Evolutionary conservation across 2,888 invertebrate species (phyloP).

Genomic region (Drosophila imparisetae): DNA sequence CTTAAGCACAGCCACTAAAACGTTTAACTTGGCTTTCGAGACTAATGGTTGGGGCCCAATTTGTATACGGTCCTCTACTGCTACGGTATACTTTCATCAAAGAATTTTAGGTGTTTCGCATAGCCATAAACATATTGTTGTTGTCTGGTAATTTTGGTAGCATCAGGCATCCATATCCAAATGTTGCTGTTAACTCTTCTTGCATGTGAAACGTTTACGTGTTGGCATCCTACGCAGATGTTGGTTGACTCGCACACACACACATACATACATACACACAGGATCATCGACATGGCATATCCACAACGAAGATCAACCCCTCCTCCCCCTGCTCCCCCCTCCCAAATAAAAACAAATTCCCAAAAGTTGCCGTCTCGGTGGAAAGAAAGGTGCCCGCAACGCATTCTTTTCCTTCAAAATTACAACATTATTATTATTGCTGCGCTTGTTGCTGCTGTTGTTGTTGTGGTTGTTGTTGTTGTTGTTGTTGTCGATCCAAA

Average conservation of each 20-base stretch:
- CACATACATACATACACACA: conserved; percentile 1
- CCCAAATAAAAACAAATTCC: conserved; percentile 1
- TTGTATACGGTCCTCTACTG: conserved; percentile 63
- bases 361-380: conserved; percentile 9
- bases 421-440: conserved; percentile 76
- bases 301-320: neutral
- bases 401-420: conserved; percentile 71
- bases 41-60: conserved; percentile 76
- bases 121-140: conserved; percentile 66
- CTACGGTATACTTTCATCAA: conserved; percentile 66
- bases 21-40: conserved; percentile 74
- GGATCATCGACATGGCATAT: conserved; percentile 24
- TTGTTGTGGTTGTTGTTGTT: conserved; percentile 13
- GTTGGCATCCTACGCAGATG: conserved; percentile 66
- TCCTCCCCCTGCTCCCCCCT: neutral
- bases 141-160: conserved; percentile 55
- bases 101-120: conserved; percentile 74
- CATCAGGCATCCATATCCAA: conserved; percentile 43
- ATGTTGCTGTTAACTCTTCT: conserved; percentile 55
- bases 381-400: conserved; percentile 57
- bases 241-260: conserved; percentile 20
- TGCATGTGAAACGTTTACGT: conserved; percentile 78
- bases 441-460: conserved; percentile 43
- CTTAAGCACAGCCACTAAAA: conserved; percentile 79
- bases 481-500: conserved; percentile 27